Base-by-base conservation (phyloP, 2,888 invertebrate genomes). In the Mythimna vitellina region DNA sequence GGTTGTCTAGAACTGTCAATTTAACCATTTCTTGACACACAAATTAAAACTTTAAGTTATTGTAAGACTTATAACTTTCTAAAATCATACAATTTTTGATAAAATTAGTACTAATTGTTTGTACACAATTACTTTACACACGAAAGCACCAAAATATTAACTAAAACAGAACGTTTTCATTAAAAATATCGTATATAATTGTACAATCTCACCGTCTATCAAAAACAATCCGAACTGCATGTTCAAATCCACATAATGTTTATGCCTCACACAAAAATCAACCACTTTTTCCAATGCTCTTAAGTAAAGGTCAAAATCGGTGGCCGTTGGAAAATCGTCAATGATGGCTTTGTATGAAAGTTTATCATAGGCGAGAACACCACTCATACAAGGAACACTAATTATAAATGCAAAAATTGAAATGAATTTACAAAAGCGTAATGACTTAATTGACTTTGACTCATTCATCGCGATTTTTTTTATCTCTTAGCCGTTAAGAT, bases 191-290 rank as follows among this genome's bases (percentile, higher is more conserved):
- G 1, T 51, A 9, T 20, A 20, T 20, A 62, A 10, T 10, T 29
- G 29, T 35, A 29, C 87, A 90, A 42, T 57, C 73, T 73, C 89
- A 94, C 94, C 93, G 35, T 89, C 89, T 2, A 87, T 74, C 35
- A 94, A 71, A 85, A 93, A 93, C 66, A 94, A 75, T 60, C 93
- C 94, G 60, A 93, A 92, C 20, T 80, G 86, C 46, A 90, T 85
- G 81, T 91, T 91, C 9, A 92, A 60, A 83, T 94, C 91, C 49
- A 93, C 73, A 46, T 89, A 82, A 60, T 84, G 25, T 76, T 86
- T 87, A 76, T 91, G 75, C 14, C 70, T 68, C 20, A 65, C 32
- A 64, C 80, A 84, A 84, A 90, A 93, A 8, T 87, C 78, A 17
- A 90, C 62, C n/a, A 90, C 77, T 51, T 76, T 82, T 71, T 88